phyloP scores from a whole-genome alignment of 2,113 vertebrate genomes.

The Percopsis transmontana region DNA sequence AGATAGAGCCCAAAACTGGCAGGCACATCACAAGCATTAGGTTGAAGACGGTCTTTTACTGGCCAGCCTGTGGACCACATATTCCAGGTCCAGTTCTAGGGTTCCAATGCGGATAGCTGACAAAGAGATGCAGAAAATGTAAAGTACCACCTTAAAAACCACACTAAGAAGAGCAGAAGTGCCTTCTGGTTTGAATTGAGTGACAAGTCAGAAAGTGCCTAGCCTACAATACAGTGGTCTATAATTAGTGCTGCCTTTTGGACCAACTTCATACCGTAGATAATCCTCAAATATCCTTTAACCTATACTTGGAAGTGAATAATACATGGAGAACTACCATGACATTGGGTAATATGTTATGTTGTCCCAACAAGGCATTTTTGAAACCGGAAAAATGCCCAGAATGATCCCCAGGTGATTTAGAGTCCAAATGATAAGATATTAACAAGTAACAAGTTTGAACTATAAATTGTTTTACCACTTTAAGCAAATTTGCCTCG shows the following conservation, averaged over 20 bases:
- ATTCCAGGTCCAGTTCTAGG: too few relatives aligned
- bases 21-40: constrained; percentile 60
- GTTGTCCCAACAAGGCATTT: too few relatives aligned
- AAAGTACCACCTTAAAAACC: neutral
- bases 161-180: neutral
- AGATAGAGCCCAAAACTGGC: constrained; percentile 49
- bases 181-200: constrained; percentile 35
- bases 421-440: too few relatives aligned
- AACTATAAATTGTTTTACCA: too few relatives aligned
- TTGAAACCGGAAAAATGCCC: too few relatives aligned
- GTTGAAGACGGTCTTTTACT: too few relatives aligned
- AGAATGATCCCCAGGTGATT: too few relatives aligned
- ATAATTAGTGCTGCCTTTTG: constrained; percentile 59
- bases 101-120: neutral
- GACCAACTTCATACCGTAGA: constrained; percentile 58
- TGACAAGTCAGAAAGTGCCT: constrained; percentile 48
- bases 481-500: too few relatives aligned
- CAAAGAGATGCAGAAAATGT: neutral
- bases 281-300: constrained; percentile 27
- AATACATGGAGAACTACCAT: constrained; percentile 12
- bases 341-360: too few relatives aligned
- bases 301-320: constrained; percentile 33
- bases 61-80: too few relatives aligned
- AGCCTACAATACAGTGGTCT: constrained; percentile 8
- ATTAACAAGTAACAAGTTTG: too few relatives aligned